phyloP scores from a whole-genome alignment of 2,113 vertebrate species.

The Pseudorectes ferrugineus region DNA sequence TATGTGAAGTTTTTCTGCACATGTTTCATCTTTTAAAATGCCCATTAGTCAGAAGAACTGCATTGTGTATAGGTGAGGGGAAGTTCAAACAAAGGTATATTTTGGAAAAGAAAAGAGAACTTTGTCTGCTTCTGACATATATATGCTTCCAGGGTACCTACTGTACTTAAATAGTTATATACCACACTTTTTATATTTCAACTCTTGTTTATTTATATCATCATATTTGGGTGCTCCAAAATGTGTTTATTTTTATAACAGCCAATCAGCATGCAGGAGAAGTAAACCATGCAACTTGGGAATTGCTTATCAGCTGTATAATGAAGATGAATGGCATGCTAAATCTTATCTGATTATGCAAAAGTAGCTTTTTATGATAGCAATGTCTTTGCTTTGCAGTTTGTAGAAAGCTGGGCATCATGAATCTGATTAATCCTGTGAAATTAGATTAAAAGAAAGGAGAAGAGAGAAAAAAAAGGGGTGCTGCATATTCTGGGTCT shows the following conservation, averaged over 20 bases:
- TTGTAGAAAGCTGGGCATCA: not conserved
- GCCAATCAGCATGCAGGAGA: not conserved
- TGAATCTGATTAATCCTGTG: not conserved
- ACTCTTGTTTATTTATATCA: not conserved
- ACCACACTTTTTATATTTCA: not conserved
- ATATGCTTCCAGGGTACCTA: not conserved
- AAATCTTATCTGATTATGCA: conserved; percentile 13
- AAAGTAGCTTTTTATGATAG: conserved; percentile 21
- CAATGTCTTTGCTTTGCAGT: not conserved
- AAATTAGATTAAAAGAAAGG: not conserved
- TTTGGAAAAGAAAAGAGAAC: not conserved
- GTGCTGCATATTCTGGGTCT: not conserved
- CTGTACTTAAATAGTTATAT: not conserved
- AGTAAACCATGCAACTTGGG: not conserved
- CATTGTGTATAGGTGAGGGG: not conserved
- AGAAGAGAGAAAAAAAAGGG: not conserved
- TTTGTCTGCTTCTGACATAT: not conserved
- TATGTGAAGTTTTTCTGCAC: not conserved
- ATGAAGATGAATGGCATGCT: conserved; percentile 47
- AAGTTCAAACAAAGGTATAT: not conserved
- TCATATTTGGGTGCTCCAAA: not conserved
- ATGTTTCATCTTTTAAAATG: not conserved
- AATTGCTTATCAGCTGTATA: conserved; percentile 13
- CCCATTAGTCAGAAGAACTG: not conserved
- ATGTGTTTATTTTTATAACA: not conserved